A percentile compares a stretch with the other conserved stretches of the same genome.
Conservation (phyloP, 2,113 vertebrate genomes). For the Austrofundulus limnaeus region DNA sequence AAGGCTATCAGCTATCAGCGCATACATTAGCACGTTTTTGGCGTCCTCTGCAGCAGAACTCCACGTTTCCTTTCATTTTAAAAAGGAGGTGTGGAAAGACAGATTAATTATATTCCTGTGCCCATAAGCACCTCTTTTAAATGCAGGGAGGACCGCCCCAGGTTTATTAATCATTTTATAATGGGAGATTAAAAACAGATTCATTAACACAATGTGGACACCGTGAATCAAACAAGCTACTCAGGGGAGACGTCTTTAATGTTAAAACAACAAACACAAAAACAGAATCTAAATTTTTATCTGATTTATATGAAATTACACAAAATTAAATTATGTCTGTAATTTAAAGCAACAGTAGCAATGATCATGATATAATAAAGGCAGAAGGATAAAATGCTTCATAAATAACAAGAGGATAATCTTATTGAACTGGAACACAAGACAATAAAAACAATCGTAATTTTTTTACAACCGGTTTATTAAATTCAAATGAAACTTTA, state of each 20-base stretch:
- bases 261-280: conserved; percentile 38
- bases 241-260: conserved; percentile 25
- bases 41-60: conserved; percentile 50
- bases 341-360: conserved; percentile 1
- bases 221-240: conserved; percentile 47
- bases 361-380: background rate
- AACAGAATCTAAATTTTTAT: conserved; percentile 35
- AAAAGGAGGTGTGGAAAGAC: conserved; percentile 30
- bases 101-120: conserved; percentile 56
- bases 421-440: background rate
- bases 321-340: background rate
- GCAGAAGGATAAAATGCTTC: background rate
- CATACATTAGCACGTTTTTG: conserved; percentile 30
- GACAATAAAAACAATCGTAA: background rate
- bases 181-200: conserved; percentile 64
- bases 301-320: conserved; percentile 27
- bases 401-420: background rate
- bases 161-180: conserved; percentile 64
- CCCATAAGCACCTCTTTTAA: conserved; percentile 45
- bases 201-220: conserved; percentile 47
- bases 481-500: conserved; percentile 3
- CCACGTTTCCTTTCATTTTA: conserved; percentile 41
- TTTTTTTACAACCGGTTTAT: conserved; percentile 15
- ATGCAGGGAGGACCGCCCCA: conserved; percentile 28
- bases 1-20: conserved; percentile 19